Evolutionary conservation across 2,113 vertebrate species (phyloP), one percentile per base, ranked within the genome.

Genomic region (Ranitomeya imitator): DNA sequence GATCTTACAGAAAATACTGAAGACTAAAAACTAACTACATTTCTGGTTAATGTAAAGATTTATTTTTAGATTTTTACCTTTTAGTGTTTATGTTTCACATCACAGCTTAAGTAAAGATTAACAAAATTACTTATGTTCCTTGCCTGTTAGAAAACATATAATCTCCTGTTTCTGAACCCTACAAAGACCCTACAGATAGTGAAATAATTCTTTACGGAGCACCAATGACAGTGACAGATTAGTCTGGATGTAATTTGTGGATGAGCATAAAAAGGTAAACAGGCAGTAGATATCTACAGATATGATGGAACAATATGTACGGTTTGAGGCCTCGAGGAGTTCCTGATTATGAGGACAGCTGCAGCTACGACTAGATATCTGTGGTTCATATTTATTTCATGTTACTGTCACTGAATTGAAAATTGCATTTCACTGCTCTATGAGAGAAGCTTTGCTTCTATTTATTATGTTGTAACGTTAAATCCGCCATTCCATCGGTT

Each of bases 301-400:
- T 37, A 15, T 16, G 18, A 79, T 80, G 55, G 15, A 81, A 19
- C 16, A 61, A 81, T 61, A 61, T 61, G 57, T 61, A 31, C 54
- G 16, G 59, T 10, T 2, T 60, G 15, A 52, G 31, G 21, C 23
- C 69, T 85, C 26, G 21, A 45, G 73, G 55, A 77, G 55, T 73
- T 31, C 23, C 69, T 59, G 54, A 59, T 59, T 74, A 77, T 59
- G 4, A 77, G 57, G 55, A 85, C 31, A 60, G 54, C 71, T 76
- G 55, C 26, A 76, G 67, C 73, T 78, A 19, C 23, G 83, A 51
- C 37, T 10, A 69, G 18, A 37, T 73, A 55, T 16, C 13, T 2
- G 18, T 26, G 37, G 18, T 79, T 86, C 74, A 86, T 79, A 60
- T 78, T 79, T 86, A 79, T 86, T 78, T 63, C 11, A 79, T 86